Evolutionary conservation across 2,888 invertebrate species (phyloP).

Genomic region (Prostheceraeus crozeri): DNA sequence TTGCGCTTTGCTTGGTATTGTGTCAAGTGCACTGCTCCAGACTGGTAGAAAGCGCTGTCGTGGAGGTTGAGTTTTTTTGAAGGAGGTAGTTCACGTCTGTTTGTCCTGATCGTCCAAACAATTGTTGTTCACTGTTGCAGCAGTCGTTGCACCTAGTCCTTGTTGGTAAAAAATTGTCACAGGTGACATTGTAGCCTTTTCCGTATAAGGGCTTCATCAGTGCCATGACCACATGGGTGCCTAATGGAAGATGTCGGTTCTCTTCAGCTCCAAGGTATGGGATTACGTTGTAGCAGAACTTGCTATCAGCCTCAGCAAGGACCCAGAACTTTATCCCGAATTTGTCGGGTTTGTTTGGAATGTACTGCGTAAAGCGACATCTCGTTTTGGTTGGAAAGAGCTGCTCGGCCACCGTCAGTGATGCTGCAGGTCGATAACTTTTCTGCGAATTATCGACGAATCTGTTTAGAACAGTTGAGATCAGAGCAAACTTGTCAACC

Average conservation of each 20-base stretch:
- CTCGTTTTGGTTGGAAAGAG: slow-evolving; percentile 19
- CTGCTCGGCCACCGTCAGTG: slow-evolving; percentile 13
- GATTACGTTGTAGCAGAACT: slow-evolving; percentile 14
- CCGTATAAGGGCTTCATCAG: slow-evolving; percentile 16
- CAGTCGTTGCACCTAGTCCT: slow-evolving; percentile 8
- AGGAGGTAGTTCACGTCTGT: slow-evolving; percentile 19
- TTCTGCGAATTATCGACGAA: slow-evolving; percentile 18
- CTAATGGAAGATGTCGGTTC: not conserved
- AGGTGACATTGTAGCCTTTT: slow-evolving; percentile 26
- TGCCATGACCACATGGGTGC: not conserved
- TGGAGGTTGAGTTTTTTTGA: slow-evolving; percentile 22
- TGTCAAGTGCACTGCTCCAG: slow-evolving; percentile 24
- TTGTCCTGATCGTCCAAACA: slow-evolving; percentile 22
- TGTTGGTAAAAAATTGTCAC: slow-evolving; percentile 24
- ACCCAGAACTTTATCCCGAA: slow-evolving; percentile 23
- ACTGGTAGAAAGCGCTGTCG: slow-evolving; percentile 19
- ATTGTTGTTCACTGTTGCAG: slow-evolving; percentile 21
- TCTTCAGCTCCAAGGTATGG: slow-evolving; percentile 12
- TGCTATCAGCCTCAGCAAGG: slow-evolving; percentile 15
- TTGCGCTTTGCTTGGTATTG: slow-evolving; percentile 22
- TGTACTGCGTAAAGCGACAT: slow-evolving; percentile 22
- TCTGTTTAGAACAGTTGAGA: slow-evolving; percentile 9
- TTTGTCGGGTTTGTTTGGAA: slow-evolving; percentile 17
- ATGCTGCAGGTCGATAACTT: slow-evolving; percentile 6
- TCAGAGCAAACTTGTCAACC: slow-evolving; percentile 12